A percentile compares a stretch with the other conserved stretches of the same genome.
These are phyloP conservation scores for Chaenodraco wilsoni DNA, from an alignment of 2,797 vertebrate species.

Conservation along the genomic window DNA sequence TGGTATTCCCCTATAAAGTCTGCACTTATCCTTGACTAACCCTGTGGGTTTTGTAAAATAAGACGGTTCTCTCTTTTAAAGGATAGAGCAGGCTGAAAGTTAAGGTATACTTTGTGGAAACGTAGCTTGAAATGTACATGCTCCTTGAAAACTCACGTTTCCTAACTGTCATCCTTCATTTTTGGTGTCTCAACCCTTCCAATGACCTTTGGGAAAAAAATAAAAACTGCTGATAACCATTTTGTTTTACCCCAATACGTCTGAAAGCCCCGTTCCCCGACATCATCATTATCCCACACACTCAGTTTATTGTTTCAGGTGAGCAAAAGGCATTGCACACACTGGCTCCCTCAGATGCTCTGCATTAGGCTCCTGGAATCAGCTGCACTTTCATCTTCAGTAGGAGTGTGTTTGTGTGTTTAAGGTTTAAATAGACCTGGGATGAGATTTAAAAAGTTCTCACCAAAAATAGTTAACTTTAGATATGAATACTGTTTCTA, in stretches of 20 bases:
- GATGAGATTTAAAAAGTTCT: constrained; percentile 14
- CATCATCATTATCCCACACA: constrained; percentile 46
- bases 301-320: constrained; percentile 95
- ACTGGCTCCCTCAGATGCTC: constrained; percentile 91
- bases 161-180: constrained; percentile 52
- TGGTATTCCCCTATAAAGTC: constrained; percentile 53
- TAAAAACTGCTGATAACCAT: constrained; percentile 60
- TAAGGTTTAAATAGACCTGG: constrained; percentile 28
- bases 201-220: constrained; percentile 76
- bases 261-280: constrained; percentile 18
- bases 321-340: constrained; percentile 89
- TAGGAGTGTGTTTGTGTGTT: constrained; percentile 44
- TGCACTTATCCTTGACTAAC: constrained; percentile 69
- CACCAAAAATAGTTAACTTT: constrained; percentile 35
- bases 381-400: constrained; percentile 87
- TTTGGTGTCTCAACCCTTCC: constrained; percentile 76
- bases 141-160: constrained; percentile 27
- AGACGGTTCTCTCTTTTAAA: constrained; percentile 48
- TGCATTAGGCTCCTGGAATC: constrained; percentile 93
- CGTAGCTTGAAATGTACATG: constrained; percentile 49
- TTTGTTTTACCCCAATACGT: constrained; percentile 8
- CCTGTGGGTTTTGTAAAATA: constrained; percentile 62
- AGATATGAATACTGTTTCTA: constrained; percentile 6
- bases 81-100: constrained; percentile 28
- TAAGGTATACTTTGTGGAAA: constrained; percentile 64